phyloP scores from a whole-genome alignment of 1,140 invertebrate genomes.

The Tyrophagus putrescentiae region DNA sequence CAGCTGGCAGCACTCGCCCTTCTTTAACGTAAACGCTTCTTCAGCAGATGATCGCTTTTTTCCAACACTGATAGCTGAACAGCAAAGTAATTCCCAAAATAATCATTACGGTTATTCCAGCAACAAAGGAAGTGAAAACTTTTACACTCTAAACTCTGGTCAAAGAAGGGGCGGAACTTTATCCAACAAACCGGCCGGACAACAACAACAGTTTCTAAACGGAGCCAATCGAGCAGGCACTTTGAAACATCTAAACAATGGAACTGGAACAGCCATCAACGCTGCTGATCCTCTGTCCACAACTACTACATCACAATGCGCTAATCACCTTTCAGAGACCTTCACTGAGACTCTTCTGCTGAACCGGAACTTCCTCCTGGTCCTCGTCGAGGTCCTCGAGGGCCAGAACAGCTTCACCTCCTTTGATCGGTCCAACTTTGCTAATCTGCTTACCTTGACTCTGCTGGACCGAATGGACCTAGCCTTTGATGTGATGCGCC shows the following conservation, averaged over 20 bases:
- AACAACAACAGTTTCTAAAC: too few relatives aligned
- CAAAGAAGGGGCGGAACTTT: too few relatives aligned
- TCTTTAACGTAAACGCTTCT: too few relatives aligned
- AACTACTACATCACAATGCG: background rate
- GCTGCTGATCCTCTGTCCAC: background rate
- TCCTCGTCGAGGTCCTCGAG: constrained; percentile 84
- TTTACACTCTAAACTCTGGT: constrained; percentile 10
- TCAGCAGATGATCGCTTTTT: too few relatives aligned
- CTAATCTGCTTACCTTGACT: constrained; percentile 77
- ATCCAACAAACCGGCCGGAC: too few relatives aligned
- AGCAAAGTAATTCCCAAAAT: too few relatives aligned
- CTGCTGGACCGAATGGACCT: constrained; percentile 93
- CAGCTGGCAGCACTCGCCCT: too few relatives aligned
- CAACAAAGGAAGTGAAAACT: constrained; percentile 15
- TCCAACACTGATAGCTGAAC: too few relatives aligned
- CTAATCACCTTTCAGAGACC: background rate
- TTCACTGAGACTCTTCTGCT: constrained; percentile 70
- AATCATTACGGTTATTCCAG: too few relatives aligned
- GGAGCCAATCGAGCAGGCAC: too few relatives aligned
- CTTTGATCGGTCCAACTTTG: constrained; percentile 79
- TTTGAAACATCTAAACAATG: too few relatives aligned
- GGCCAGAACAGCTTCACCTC: constrained; percentile 73
- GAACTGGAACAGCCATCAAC: background rate
- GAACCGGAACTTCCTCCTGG: constrained; percentile 79
- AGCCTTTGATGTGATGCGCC: constrained; percentile 49